Conservation (phyloP, 2,113 vertebrate genomes). For the Myodes glareolus region DNA sequence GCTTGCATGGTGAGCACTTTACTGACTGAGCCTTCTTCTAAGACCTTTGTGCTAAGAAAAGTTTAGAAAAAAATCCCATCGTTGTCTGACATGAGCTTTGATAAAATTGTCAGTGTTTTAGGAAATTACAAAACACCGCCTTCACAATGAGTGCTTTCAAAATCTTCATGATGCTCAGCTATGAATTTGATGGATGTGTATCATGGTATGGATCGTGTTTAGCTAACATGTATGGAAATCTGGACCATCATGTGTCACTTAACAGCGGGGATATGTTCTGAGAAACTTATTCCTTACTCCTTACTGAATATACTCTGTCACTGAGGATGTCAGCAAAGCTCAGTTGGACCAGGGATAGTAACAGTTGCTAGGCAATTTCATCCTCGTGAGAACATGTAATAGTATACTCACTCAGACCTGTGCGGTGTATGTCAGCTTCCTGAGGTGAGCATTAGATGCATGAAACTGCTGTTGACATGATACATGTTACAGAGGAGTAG, state of each 20-base stretch:
- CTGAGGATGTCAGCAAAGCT: neutral
- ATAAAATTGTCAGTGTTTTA: neutral
- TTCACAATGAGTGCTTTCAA: neutral
- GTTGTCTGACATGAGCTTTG: neutral
- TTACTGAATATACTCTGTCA: neutral
- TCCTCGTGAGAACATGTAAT: neutral
- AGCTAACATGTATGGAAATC: neutral
- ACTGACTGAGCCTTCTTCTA: no score
- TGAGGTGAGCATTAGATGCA: no score
- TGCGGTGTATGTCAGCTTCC: neutral
- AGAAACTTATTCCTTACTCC: neutral
- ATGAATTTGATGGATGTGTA: accelerated
- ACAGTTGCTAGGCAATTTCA: no score
- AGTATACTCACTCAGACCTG: no score
- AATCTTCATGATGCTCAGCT: neutral
- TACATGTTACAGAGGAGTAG: neutral
- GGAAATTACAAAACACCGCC: neutral
- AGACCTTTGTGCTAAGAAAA: neutral
- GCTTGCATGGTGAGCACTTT: neutral
- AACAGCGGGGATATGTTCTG: neutral
- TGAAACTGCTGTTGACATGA: neutral
- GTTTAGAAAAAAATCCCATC: neutral
- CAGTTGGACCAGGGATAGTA: neutral
- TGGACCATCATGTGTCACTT: no score
- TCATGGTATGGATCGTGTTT: accelerated